Evolutionary conservation across 1,140 invertebrate genomes (phyloP), one percentile per base, ranked within the genome.

Genomic region (Acromyrmex echinatior): DNA sequence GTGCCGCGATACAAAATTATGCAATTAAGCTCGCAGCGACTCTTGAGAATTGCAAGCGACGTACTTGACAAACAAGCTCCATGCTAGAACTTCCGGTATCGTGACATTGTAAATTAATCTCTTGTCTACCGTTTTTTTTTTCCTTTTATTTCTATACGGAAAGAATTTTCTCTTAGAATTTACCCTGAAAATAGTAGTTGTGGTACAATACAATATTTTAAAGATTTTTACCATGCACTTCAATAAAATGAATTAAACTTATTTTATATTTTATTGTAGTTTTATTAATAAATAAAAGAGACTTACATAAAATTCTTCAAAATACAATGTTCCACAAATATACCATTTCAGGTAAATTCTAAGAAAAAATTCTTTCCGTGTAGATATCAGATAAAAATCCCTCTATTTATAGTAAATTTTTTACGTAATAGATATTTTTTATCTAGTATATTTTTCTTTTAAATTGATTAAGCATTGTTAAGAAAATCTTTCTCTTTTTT

Each of bases 1-100:
- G 70, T 84, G 80, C 80, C 70, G 58, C 80, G 56, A 35, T 84
- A 84, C 80, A 45, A 84, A 84, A 84, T 84, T 84, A 84, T 84
- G 80, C 70, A 84, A 84, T 84, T 84, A 84, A 74, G 70, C 80
- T 84, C 70, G 70, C 70, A 76, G 70, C 70, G n/a, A 60, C 10
- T 62, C 80, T 76, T 45, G 53, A 25, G 63, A 31, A 70, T 71
- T 71, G 56, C 70, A 73, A 76, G 53, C 80, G 80, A 74, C 80
- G 63, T 31, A 56, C 58, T 76, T 76, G 80, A 84, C 80, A 84
- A 84, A 74, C 80, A 84, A 84, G 80, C 56, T 14, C 39, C 25
- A 2, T 16, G 53, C 56, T 63, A 4, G 12, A 76, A 76, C 80
- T 84, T 84, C 80, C 80, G 70, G 56, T 84, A 35, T 84, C 68